These are phyloP conservation scores for Ostrea edulis DNA, from an alignment of 1,140 invertebrate species.

Conservation along the genomic window DNA sequence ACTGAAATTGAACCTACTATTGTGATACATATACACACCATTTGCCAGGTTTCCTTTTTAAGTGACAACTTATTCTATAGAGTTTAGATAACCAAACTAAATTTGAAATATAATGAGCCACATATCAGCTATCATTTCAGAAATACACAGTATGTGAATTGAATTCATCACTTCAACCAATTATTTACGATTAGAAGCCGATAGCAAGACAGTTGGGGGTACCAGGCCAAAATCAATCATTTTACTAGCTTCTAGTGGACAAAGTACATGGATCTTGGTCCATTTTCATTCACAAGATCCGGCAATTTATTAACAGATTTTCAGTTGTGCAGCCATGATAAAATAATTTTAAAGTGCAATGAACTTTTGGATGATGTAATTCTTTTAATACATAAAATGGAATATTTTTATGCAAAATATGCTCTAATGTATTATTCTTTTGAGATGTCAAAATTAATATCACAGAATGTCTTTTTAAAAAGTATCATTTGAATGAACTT, in stretches of 20 bases:
- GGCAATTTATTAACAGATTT: not conserved
- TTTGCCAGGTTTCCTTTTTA: conserved; percentile 7
- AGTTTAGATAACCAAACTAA: conserved; percentile 11
- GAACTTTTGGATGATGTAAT: no score
- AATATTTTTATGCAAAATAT: no score
- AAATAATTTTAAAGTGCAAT: no score
- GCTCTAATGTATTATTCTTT: no score
- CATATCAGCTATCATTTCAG: not conserved
- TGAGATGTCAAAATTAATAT: no score
- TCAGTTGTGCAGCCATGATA: not conserved
- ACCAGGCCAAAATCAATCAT: not conserved
- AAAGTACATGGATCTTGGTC: not conserved
- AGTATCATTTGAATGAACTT: no score
- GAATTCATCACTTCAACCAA: conserved; percentile 14
- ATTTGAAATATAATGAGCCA: conserved; percentile 10
- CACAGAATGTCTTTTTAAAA: no score
- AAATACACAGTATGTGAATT: conserved; percentile 1
- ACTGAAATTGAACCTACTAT: not conserved
- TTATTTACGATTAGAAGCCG: not conserved
- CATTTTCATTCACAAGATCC: not conserved
- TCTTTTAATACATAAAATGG: no score
- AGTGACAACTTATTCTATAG: not conserved
- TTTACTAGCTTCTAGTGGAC: not conserved
- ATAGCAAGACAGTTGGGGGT: not conserved
- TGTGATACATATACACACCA: not conserved